A percentile compares a stretch with the other conserved stretches of the same genome.
phyloP scores from a whole-genome alignment of 2,797 vertebrate species.

The Enteromius fasciolatus region DNA sequence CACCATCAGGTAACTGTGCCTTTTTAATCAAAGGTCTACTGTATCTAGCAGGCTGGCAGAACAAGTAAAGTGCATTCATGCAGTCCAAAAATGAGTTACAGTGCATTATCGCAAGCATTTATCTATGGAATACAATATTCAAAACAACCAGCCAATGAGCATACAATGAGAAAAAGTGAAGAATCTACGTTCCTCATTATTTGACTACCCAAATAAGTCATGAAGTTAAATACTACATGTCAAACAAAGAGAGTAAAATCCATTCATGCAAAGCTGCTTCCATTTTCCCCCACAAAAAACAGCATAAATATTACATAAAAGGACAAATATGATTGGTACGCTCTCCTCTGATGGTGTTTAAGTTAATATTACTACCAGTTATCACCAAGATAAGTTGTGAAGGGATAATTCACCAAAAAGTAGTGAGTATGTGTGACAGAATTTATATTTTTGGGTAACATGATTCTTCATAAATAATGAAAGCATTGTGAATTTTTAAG shows the following conservation, averaged over 20 bases:
- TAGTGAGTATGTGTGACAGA: background rate
- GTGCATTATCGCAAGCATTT: background rate
- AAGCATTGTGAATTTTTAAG: background rate
- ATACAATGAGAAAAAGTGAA: conserved; percentile 4
- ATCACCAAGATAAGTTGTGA: background rate
- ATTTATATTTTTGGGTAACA: background rate
- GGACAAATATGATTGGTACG: background rate
- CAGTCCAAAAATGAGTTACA: background rate
- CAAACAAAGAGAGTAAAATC: background rate
- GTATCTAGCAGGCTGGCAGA: background rate
- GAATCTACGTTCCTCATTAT: background rate
- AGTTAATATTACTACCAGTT: background rate
- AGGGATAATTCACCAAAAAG: background rate
- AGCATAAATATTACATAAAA: background rate
- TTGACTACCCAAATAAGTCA: background rate
- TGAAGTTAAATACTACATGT: background rate
- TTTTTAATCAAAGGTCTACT: conserved; percentile 19
- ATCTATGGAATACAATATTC: too few species aligned
- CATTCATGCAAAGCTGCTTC: background rate
- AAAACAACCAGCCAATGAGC: background rate
- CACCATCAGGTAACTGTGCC: background rate
- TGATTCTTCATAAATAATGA: background rate
- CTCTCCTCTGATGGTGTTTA: background rate
- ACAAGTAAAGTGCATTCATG: background rate
- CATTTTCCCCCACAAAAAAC: background rate